Percentiles rank a stretch among this genome's conserved stretches.
Conservation (phyloP, 2,888 invertebrate genomes). For the Arge pagana region DNA sequence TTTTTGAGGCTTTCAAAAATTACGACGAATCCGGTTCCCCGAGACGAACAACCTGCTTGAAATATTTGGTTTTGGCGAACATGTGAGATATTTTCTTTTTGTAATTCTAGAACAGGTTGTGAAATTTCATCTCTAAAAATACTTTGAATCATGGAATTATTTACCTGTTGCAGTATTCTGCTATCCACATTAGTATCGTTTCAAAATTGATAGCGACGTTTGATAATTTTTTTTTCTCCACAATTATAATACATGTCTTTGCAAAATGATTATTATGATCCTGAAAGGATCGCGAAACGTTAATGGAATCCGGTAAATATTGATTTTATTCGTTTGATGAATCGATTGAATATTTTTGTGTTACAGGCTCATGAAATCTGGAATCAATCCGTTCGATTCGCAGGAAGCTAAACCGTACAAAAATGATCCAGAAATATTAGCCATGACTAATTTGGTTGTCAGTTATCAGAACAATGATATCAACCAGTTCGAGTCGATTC, state of each 20-base stretch:
- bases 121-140: conserved; percentile 22
- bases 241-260: not conserved
- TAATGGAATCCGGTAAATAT: conserved; percentile 4
- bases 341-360: conserved; percentile 19
- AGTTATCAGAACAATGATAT: conserved; percentile 99
- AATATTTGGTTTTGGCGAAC: conserved; percentile 97
- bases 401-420: conserved; percentile 99
- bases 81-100: conserved; percentile 72
- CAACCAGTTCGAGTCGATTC: conserved; percentile 94
- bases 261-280: not conserved
- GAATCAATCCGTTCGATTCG: conserved; percentile 99
- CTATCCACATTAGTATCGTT: too few species aligned
- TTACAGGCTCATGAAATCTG: conserved; percentile 95
- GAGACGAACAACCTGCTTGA: conserved; percentile 93
- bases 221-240: not conserved
- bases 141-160: conserved; percentile 2
- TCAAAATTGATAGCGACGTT: too few species aligned
- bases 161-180: not conserved
- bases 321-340: too few species aligned
- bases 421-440: conserved; percentile 98
- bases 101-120: not conserved
- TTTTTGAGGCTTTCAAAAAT: conserved; percentile 99
- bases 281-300: not conserved
- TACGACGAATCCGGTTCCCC: conserved; percentile 99
- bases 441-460: conserved; percentile 97